phyloP scores from a whole-genome alignment of 2,797 vertebrate genomes.

The Megaceryle alcyon region DNA sequence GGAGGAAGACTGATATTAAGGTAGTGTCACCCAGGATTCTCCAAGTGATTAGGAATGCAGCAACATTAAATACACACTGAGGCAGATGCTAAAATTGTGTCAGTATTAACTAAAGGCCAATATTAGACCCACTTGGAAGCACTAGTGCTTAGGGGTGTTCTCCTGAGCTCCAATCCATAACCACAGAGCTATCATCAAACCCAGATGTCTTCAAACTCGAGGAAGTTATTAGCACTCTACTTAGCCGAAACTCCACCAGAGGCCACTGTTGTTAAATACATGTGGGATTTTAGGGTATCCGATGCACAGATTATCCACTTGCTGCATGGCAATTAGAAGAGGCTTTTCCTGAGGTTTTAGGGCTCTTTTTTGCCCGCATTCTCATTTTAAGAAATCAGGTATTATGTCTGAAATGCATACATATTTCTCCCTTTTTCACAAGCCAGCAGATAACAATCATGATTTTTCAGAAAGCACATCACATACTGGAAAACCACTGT shows the following conservation, averaged over 20 bases:
- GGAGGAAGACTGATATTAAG: not conserved
- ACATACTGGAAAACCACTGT: not conserved
- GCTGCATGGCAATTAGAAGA: not conserved
- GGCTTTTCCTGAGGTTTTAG: not conserved
- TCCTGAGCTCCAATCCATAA: not conserved
- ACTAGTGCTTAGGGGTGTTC: not conserved
- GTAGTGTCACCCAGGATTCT: not conserved
- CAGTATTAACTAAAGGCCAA: not conserved
- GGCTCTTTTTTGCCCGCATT: not conserved
- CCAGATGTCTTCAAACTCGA: not conserved
- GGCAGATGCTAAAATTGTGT: not conserved
- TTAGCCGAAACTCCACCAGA: constrained; percentile 63
- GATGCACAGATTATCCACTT: not conserved
- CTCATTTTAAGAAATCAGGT: not conserved
- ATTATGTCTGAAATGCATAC: not conserved
- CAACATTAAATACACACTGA: not conserved
- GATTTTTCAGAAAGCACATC: not conserved
- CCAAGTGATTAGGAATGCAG: not conserved
- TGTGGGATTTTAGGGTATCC: not conserved
- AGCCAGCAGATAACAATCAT: not conserved
- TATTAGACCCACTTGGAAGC: not conserved
- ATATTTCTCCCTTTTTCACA: not conserved
- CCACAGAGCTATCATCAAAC: not conserved
- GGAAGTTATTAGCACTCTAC: not conserved
- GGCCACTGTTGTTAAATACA: constrained; percentile 71